Conservation (phyloP, 2,113 vertebrate genomes). For the Archocentrus centrarchus region DNA sequence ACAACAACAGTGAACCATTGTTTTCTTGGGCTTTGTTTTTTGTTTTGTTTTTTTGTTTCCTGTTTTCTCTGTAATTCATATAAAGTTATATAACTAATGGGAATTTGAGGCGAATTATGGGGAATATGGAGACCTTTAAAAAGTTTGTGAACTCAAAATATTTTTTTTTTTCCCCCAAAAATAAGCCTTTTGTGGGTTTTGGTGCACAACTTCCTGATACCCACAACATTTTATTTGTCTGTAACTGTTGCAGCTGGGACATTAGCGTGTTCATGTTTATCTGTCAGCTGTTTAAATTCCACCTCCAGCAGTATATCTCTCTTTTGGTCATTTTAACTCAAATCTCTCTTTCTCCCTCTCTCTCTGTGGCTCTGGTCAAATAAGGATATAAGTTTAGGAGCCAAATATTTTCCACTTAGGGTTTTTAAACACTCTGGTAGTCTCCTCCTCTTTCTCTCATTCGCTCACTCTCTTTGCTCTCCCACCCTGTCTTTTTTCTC, state of each 20-base stretch:
- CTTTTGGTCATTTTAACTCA: constrained; percentile 47
- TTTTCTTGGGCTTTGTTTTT: neutral
- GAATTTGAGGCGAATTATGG: neutral
- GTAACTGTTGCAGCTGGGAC: neutral
- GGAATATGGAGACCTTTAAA: neutral
- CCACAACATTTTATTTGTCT: constrained; percentile 1
- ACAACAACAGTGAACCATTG: neutral
- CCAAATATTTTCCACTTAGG: constrained; percentile 78
- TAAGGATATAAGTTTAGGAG: constrained; percentile 76
- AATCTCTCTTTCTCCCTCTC: constrained; percentile 15
- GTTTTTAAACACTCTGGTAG: constrained; percentile 67
- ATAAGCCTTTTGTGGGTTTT: neutral
- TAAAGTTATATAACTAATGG: neutral
- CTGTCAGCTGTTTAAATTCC: constrained; percentile 10
- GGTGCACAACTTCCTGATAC: neutral
- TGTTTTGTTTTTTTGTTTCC: neutral
- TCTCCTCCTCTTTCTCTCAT: constrained; percentile 65
- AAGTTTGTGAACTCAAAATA: neutral
- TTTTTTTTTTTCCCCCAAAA: neutral
- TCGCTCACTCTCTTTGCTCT: constrained; percentile 17
- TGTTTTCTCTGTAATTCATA: neutral
- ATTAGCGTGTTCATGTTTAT: neutral
- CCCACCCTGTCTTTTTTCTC: constrained; percentile 14
- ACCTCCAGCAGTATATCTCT: constrained; percentile 11
- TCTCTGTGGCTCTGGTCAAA: constrained; percentile 73